Base-by-base conservation (phyloP, 1,140 invertebrate genomes). In the Scaptodrosophila lebanonensis region DNA sequence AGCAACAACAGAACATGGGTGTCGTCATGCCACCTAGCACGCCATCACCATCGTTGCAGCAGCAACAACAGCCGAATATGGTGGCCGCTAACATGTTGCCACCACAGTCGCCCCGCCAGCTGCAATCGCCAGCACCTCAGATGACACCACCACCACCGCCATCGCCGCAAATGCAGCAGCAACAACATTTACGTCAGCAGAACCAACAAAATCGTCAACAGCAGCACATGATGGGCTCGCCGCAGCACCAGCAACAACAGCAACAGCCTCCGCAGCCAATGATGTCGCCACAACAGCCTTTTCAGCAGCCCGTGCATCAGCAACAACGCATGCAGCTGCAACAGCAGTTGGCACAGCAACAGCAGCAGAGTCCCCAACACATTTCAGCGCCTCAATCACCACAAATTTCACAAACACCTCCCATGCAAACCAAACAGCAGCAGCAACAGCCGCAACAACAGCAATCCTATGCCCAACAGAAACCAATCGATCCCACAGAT, bases 91-190 rank as follows among this genome's bases (percentile, higher is more conserved):
- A 65, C 20, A 75, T 76, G 71, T 51, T 85, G 45, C 84, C 84
- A 1, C 84, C 84, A 1, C 84, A 86, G 20, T 86, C 84, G 0
- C 84, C 84, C 0, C 66, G 84, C 0, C 83, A 85, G 39, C 25
- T 84, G 16, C 84, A 86, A 36, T 86, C 84, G 1, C 84, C 84
- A 7, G 85, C 84, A n/a, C 77, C 85, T 2, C 84, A 85, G 52
- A 86, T 86, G 83, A 86, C 84, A 5, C 84, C 84, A 3, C 84
- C 84, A 2, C 84, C 84, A 2, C 76, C 83, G 2, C 83, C 83
- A 3, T 82, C 84, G 0, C 83, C 84, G 0, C 83, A 82, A n/a
- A 65, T 64, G 39, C 64, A 88, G 0, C 87, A 90, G 22, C 86
- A 90, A 45, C 82, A 85, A 27, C 71, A 84, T 36, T 67, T 85